These are phyloP conservation scores for Oxyura jamaicensis DNA, from an alignment of 2,113 vertebrate genomes.

Conservation along the genomic window DNA sequence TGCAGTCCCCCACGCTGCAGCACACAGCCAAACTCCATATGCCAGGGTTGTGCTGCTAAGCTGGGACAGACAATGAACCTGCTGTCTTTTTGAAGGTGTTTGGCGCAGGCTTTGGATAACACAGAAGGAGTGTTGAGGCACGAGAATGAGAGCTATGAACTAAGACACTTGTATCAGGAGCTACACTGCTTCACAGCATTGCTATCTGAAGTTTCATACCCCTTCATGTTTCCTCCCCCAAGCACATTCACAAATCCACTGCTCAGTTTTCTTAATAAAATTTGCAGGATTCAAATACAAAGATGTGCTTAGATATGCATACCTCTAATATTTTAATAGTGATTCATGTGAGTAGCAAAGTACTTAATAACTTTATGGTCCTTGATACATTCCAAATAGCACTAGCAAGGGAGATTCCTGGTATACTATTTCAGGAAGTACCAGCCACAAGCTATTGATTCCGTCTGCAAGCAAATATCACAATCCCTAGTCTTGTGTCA, in stretches of 20 bases:
- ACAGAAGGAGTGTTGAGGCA: neutral
- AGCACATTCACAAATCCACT: rapidly evolving
- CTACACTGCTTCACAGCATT: neutral
- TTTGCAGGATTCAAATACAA: neutral
- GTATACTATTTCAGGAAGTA: conserved; percentile 9
- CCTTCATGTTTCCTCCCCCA: neutral
- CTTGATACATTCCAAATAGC: neutral
- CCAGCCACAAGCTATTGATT: neutral
- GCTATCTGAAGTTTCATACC: neutral
- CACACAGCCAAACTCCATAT: neutral
- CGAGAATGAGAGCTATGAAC: neutral
- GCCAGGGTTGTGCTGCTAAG: neutral
- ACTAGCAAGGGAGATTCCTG: neutral
- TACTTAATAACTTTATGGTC: conserved; percentile 6
- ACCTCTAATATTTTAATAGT: conserved; percentile 17
- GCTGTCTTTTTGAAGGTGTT: neutral
- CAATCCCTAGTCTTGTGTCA: neutral
- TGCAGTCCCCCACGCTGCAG: neutral
- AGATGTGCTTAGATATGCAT: neutral
- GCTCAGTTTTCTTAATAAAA: neutral
- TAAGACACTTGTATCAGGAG: neutral
- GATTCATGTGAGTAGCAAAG: conserved; percentile 23
- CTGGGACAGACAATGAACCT: neutral
- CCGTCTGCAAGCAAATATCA: neutral
- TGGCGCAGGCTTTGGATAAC: neutral